These are phyloP conservation scores for Cephalopterus ornatus DNA, from an alignment of 2,113 vertebrate species.

Conservation along the genomic window DNA sequence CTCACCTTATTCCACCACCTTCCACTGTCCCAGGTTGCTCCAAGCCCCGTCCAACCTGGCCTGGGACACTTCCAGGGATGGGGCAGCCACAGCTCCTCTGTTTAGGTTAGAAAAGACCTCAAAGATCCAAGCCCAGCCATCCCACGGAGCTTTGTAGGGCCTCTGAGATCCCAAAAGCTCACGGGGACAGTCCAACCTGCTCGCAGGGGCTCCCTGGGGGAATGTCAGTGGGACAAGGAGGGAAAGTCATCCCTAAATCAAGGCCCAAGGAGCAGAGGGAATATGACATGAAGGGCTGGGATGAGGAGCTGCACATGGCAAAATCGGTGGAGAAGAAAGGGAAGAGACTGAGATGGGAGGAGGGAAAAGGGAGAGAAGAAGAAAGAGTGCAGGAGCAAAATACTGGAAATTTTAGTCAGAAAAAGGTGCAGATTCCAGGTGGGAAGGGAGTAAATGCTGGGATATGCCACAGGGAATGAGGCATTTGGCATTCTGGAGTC, in stretches of 20 bases:
- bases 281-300: not conserved
- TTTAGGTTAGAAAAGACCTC: not conserved
- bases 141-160: not conserved
- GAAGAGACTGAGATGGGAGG: not conserved
- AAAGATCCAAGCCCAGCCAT: not conserved
- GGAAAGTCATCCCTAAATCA: not conserved
- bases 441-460: not conserved
- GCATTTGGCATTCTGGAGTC: no score
- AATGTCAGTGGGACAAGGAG: not conserved
- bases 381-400: not conserved
- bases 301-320: not conserved
- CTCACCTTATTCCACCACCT: not conserved
- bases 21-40: not conserved
- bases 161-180: not conserved
- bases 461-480: accelerated
- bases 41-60: not conserved
- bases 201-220: not conserved
- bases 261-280: not conserved
- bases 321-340: not conserved
- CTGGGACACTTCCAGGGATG: not conserved
- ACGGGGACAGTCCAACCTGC: not conserved
- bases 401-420: not conserved
- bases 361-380: not conserved
- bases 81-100: not conserved
- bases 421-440: not conserved